Conservation (phyloP, 2,113 vertebrate genomes). For the Cyphomyrus plagiostoma region DNA sequence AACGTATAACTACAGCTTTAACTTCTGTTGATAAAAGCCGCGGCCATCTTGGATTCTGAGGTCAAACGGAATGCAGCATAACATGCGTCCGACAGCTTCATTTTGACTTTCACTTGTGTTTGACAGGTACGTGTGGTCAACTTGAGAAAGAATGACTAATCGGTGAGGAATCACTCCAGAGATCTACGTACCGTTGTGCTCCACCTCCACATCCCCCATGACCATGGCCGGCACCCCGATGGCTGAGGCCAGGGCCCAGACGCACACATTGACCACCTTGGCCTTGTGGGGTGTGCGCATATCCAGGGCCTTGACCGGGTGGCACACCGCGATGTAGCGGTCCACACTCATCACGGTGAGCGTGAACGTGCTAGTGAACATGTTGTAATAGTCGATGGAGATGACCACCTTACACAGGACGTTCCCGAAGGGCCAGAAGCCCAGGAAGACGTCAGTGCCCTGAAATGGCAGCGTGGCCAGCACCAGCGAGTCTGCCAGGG, state of each 20-base stretch:
- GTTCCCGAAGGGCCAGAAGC: slow-evolving; percentile 88
- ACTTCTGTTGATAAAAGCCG: not conserved
- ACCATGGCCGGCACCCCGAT: slow-evolving; percentile 87
- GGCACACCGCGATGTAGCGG: slow-evolving; percentile 88
- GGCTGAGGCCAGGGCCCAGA: slow-evolving; percentile 86
- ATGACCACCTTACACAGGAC: slow-evolving; percentile 83
- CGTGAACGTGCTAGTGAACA: slow-evolving; percentile 97
- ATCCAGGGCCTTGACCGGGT: slow-evolving; percentile 81
- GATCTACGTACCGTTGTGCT: slow-evolving; percentile 62
- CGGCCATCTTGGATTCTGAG: not conserved
- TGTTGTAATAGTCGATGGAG: slow-evolving; percentile 96
- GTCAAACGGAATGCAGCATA: not conserved
- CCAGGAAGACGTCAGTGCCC: slow-evolving; percentile 89
- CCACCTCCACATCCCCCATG: slow-evolving; percentile 78
- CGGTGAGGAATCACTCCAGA: not conserved
- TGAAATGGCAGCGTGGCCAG: slow-evolving; percentile 94
- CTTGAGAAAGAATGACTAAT: not conserved
- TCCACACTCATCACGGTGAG: slow-evolving; percentile 97
- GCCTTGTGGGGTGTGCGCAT: slow-evolving; percentile 85
- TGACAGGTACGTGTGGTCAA: not conserved
- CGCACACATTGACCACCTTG: slow-evolving; percentile 88
- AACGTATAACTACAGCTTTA: not conserved
- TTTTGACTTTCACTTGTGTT: not conserved
- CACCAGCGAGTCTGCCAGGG: slow-evolving; percentile 80
- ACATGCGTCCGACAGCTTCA: not conserved